Evolutionary conservation across 2,113 vertebrate species (phyloP).

Genomic region (Hippocampus abdominalis): DNA sequence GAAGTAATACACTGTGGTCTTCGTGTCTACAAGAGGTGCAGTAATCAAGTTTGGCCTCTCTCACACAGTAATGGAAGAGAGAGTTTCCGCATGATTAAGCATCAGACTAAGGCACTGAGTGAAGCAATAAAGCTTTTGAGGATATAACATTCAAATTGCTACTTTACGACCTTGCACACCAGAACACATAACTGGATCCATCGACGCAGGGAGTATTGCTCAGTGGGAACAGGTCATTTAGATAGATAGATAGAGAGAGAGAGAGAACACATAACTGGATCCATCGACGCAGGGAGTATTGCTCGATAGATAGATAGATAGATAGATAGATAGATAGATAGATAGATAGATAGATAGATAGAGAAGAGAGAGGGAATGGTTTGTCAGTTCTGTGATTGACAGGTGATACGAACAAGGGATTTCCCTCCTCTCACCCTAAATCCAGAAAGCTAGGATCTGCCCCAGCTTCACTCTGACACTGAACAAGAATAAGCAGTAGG

Average conservation of each 20-base stretch:
- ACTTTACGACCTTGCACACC: slow-evolving; percentile 35
- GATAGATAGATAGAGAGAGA: background rate
- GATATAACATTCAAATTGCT: slow-evolving; percentile 25
- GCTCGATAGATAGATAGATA: background rate
- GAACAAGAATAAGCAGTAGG: background rate
- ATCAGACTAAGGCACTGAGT: slow-evolving; percentile 14
- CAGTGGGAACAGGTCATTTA: slow-evolving; percentile 10
- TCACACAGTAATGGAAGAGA: slow-evolving; percentile 15
- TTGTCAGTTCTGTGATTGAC: background rate
- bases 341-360: too few species aligned
- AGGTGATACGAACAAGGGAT: background rate
- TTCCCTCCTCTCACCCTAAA: background rate
- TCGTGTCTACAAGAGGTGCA: slow-evolving; percentile 10
- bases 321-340: background rate
- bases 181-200: slow-evolving; percentile 17
- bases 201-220: slow-evolving; percentile 31
- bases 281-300: slow-evolving; percentile 32
- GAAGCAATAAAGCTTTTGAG: slow-evolving; percentile 40
- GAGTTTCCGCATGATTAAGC: slow-evolving; percentile 23
- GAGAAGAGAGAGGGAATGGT: background rate
- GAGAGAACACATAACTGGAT: slow-evolving; percentile 13
- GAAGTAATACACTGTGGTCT: slow-evolving; percentile 7
- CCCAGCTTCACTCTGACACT: background rate
- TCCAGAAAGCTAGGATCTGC: background rate
- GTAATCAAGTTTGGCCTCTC: slow-evolving; percentile 24